Base-by-base conservation (phyloP, 2,888 invertebrate genomes). In the Empis livida region DNA sequence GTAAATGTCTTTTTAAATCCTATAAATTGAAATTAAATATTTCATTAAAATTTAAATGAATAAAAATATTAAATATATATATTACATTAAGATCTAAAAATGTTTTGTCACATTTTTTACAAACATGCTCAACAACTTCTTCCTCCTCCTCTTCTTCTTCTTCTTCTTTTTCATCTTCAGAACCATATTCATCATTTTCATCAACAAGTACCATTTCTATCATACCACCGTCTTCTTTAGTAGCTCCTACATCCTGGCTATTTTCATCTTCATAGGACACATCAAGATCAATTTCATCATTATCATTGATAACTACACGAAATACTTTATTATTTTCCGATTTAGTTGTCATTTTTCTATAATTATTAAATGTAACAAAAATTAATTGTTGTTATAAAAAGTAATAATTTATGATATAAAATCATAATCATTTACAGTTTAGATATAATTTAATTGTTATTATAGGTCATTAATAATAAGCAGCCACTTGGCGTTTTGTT, bases 131-230 rank as follows among this genome's bases (percentile, higher is more conserved):
- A 2, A 51, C 13, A 6, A 53, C 38, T n/a, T n/a, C n/a, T n/a
- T n/a, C 20, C 5, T 20, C 20, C 5, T 20, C 20, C 5, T 65
- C 55, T 41, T 65, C 59, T 46, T 67, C 68, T 39, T 63, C 59
- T 1, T 60, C 59, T 6, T 57, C 56, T 3, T 27, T 23, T 16
- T 17, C n/a, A 10, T 47, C 32, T 11, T 48, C 50, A 11, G 10
- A 20, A 4, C 45, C 44, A 9, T 39, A 23, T 2, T 31, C 43
- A n/a, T 41, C 17, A 2, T 17, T n/a, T 32, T 51, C 49, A 6
- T 51, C 46, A 10, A 44, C 46, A 10, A 48, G 37, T 39, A 52
- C 50, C 27, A 49, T 51, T 32, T 51, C 51, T 10, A 27, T 14
- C 10, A 23, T 20, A 27, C 23, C 11, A 5, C 14, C 41, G n/a